Percentiles rank a stretch among this genome's conserved stretches.
phyloP scores from a whole-genome alignment of 92 coral and sea anemone species.

The Muricea muricata region DNA sequence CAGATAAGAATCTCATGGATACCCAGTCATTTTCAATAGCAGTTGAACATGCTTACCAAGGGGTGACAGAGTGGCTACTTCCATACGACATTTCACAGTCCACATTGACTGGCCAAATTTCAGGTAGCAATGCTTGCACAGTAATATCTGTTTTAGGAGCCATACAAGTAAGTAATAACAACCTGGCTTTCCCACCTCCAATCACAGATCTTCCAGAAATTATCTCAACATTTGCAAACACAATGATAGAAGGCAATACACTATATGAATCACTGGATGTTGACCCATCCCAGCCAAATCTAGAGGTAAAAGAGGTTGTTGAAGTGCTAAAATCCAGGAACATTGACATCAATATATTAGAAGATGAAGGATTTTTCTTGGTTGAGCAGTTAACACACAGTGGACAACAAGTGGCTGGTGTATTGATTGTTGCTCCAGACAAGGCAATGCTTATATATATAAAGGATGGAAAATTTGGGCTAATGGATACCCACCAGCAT shows the following conservation, averaged over 20 bases:
- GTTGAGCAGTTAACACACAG: neutral
- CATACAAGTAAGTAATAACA: constrained; percentile 32
- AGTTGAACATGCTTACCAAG: neutral
- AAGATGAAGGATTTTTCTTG: constrained; percentile 52
- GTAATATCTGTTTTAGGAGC: constrained; percentile 59
- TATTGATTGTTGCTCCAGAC: constrained; percentile 52
- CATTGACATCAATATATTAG: constrained; percentile 11
- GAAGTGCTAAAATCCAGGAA: neutral
- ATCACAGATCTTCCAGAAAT: constrained; percentile 5
- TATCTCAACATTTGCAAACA: constrained; percentile 17
- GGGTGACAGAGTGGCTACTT: constrained; percentile 66
- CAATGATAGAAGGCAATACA: constrained; percentile 55
- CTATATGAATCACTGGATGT: constrained; percentile 43
- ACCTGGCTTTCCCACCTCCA: constrained; percentile 28
- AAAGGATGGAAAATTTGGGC: neutral
- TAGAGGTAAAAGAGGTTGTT: constrained; percentile 48
- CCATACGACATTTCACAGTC: constrained; percentile 57
- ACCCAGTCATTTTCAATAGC: neutral
- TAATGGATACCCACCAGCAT: constrained; percentile 3
- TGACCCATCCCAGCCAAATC: constrained; percentile 43
- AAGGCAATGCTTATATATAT: constrained; percentile 39
- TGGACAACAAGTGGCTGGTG: constrained; percentile 6
- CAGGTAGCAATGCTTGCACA: constrained; percentile 71
- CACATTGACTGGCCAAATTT: constrained; percentile 34
- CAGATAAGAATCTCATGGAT: neutral